Percentiles rank a stretch among this genome's conserved stretches.
Conservation (phyloP, 1,140 invertebrate genomes). For the Choristoneura fumiferana region DNA sequence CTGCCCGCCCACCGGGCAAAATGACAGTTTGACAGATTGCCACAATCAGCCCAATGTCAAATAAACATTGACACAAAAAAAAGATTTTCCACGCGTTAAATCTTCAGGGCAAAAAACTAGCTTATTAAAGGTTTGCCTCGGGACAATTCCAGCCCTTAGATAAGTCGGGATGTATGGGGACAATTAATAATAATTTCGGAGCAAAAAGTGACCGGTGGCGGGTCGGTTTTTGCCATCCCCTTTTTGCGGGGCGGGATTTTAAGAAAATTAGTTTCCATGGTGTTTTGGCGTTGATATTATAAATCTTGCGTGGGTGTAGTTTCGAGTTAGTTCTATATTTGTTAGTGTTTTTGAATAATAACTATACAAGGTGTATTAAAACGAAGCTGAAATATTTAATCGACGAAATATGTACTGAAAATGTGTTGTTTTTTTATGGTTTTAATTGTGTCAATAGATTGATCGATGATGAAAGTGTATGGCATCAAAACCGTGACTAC, state of each 20-base stretch:
- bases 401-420: no score
- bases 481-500: no score
- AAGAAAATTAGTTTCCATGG: constrained; percentile 17
- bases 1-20: background rate
- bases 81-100: background rate
- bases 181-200: constrained; percentile 14
- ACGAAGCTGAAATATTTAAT: no score
- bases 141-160: background rate
- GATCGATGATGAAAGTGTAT: no score
- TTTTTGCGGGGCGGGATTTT: constrained; percentile 5
- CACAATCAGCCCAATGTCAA: constrained; percentile 16
- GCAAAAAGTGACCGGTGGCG: constrained; percentile 11
- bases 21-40: constrained; percentile 11
- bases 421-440: no score
- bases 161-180: constrained; percentile 10
- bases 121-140: constrained; percentile 5
- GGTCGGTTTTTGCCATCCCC: background rate
- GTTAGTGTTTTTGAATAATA: no score
- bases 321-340: no score
- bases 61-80: constrained; percentile 10
- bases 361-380: no score
- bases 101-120: background rate
- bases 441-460: no score
- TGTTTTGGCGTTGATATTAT: background rate
- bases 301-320: no score